Evolutionary conservation across 2,113 vertebrate genomes (phyloP).

Genomic region (Catharus fuscescens): DNA sequence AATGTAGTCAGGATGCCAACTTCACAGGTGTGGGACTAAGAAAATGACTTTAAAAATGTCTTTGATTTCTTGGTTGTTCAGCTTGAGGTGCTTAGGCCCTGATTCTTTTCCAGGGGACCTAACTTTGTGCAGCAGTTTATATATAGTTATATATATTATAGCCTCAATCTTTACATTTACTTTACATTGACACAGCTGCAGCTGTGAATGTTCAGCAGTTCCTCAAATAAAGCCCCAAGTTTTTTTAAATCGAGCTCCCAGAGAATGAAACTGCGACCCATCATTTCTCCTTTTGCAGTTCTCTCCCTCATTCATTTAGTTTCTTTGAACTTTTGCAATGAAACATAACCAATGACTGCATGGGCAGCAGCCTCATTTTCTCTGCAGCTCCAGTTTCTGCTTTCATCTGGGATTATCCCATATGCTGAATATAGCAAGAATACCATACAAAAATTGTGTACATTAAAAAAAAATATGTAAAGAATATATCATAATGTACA

Average conservation of each 20-base stretch:
- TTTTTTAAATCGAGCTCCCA: constrained; percentile 50
- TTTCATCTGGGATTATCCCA: background rate
- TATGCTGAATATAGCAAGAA: background rate
- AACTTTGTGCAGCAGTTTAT: constrained; percentile 41
- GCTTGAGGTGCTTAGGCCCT: constrained; percentile 11
- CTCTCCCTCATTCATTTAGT: background rate
- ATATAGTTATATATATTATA: constrained; percentile 44
- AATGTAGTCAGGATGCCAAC: background rate
- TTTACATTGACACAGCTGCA: constrained; percentile 59
- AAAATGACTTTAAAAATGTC: background rate
- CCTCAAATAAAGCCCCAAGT: constrained; percentile 46
- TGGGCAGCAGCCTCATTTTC: background rate
- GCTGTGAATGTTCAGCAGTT: constrained; percentile 59
- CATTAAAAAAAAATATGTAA: background rate
- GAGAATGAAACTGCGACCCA: constrained; percentile 18
- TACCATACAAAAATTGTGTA: background rate
- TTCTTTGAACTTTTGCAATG: constrained; percentile 4
- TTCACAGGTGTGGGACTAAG: background rate
- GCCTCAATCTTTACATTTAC: constrained; percentile 31
- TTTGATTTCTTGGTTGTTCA: background rate
- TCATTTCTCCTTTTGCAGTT: constrained; percentile 22
- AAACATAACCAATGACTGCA: background rate
- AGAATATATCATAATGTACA: background rate
- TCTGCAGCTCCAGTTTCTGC: background rate
- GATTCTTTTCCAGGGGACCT: constrained; percentile 16